Evolutionary conservation across 2,113 vertebrate genomes (phyloP), one percentile per base, ranked within the genome.

Genomic region (Ptychochromis oligacanthus): DNA sequence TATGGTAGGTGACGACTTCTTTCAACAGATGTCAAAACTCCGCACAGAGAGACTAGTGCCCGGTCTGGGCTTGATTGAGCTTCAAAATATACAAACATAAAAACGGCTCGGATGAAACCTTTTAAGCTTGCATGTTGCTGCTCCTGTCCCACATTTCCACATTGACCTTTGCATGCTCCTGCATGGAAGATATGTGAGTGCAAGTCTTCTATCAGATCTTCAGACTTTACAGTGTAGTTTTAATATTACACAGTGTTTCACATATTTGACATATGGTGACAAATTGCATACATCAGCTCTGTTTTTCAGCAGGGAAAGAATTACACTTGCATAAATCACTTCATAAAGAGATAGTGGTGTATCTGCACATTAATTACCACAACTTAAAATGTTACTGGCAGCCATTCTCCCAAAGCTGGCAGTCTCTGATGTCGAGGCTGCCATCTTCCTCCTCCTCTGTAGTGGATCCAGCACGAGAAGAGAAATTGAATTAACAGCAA

Each of bases 1-100:
- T 99, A 98, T 0, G 98, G 98, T 99, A 96, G 43, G 93, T 93
- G 83, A 85, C 59, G 4, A 93, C 88, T 77, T 82, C 90, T 95
- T 94, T 52, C 76, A 60, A 28, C 65, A 43, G 81, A 46, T 55
- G 77, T 86, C 58, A 76, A n/a, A 70, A 43, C 74, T 64, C 55
- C 34, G 31, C 22, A 55, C n/a, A 20, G 13, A 4, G 20, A 46
- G 61, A 77, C 59, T 62, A 59, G 62, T 57, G 20, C 40, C 20
- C 40, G 57, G 75, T 77, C 81, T 57, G 58, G 26, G 40, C 28
- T 65, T 14, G 6, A 70, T 67, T 70, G 36, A 17, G 22, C 40
- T 86, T 72, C 12, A 34, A 65, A 46, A 43, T 64, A 59, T 31
- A 61, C 24, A 57, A 54, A 75, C 14, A 43, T 20, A 26, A 86